Conservation (phyloP, 2,888 invertebrate genomes). For the Ochlodes sylvanus region DNA sequence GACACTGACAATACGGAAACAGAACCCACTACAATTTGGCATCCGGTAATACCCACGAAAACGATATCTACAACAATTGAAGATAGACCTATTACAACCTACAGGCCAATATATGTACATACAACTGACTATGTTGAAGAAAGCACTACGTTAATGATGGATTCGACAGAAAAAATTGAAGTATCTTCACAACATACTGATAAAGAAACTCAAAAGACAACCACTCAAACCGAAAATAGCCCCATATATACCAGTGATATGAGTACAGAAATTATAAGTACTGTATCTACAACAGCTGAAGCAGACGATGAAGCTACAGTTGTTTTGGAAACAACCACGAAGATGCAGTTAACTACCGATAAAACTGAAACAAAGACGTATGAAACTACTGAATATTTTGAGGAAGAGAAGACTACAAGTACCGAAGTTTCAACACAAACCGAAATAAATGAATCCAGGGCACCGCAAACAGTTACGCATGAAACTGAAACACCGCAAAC, state of each 20-base stretch:
- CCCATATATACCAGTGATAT: conserved; percentile 23
- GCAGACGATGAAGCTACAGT: conserved; percentile 43
- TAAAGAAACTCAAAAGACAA: conserved; percentile 50
- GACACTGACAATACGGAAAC: conserved; percentile 51
- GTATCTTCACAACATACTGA: conserved; percentile 65
- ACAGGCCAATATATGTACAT: conserved; percentile 69
- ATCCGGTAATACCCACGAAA: conserved; percentile 63
- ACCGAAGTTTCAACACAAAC: conserved; percentile 48
- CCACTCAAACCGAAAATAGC: conserved; percentile 8
- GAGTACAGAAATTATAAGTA: conserved; percentile 40
- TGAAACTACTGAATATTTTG: conserved; percentile 23
- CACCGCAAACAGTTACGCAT: conserved; percentile 1
- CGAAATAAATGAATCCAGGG: not conserved
- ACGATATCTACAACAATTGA: conserved; percentile 59
- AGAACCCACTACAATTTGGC: conserved; percentile 60
- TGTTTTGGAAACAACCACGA: conserved; percentile 47
- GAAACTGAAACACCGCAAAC: conserved; percentile 38
- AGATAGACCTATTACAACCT: conserved; percentile 71
- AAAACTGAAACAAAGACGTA: conserved; percentile 43
- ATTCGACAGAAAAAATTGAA: conserved; percentile 63
- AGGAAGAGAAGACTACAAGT: conserved; percentile 40
- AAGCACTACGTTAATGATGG: conserved; percentile 59
- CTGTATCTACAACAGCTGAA: conserved; percentile 42
- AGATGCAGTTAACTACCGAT: conserved; percentile 64
- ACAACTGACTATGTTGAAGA: conserved; percentile 62